A percentile compares a stretch with the other conserved stretches of the same genome.
phyloP scores from a whole-genome alignment of 2,888 invertebrate species.

The Diloba caeruleocephala region DNA sequence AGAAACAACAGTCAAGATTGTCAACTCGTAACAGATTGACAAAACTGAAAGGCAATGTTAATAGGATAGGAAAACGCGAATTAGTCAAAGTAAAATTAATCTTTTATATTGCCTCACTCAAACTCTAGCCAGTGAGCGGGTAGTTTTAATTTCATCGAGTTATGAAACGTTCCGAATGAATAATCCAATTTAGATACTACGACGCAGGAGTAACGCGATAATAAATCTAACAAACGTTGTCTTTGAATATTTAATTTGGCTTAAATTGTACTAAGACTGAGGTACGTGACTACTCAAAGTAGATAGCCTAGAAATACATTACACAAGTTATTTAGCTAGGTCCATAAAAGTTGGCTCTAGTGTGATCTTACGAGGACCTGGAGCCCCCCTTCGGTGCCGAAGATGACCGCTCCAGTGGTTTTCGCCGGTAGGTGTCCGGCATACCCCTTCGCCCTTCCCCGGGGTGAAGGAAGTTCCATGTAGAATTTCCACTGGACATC shows the following conservation, averaged over 20 bases:
- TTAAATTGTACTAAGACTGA: no score
- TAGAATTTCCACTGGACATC: no score
- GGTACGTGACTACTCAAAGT: no score
- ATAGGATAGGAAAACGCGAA: constrained; percentile 39
- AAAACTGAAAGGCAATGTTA: constrained; percentile 30
- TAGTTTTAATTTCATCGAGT: constrained; percentile 48
- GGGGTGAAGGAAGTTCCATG: no score
- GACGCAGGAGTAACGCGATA: constrained; percentile 22
- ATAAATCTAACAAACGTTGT: constrained; percentile 30
- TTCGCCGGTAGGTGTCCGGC: no score
- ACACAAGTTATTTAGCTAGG: no score
- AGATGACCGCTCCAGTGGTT: no score
- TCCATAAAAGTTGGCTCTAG: no score
- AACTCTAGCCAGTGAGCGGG: constrained; percentile 29
- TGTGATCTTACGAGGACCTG: no score
- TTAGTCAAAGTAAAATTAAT: constrained; percentile 46
- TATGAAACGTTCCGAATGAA: constrained; percentile 38
- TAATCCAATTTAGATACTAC: constrained; percentile 36
- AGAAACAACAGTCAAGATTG: constrained; percentile 18
- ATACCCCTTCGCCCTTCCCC: no score
- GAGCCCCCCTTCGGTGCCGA: no score
- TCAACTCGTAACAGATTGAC: constrained; percentile 18
- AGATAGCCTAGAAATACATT: no score
- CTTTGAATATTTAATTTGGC: constrained; percentile 32
- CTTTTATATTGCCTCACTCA: constrained; percentile 37